phyloP scores from a whole-genome alignment of 2,113 vertebrate species.

The Coturnix japonica region DNA sequence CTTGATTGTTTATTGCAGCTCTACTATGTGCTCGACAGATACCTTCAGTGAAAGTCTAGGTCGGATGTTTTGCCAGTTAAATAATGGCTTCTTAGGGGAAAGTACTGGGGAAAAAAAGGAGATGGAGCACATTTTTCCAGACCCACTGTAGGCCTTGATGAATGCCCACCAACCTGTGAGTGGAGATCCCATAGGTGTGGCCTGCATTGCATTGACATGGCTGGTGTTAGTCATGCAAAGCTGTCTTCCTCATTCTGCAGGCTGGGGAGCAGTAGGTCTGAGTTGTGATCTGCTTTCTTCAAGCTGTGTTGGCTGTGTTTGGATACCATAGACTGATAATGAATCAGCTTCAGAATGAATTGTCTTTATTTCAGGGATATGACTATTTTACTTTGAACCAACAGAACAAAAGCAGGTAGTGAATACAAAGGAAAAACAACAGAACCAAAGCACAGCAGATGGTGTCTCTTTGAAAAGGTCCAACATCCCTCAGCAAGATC shows the following conservation, averaged over 20 bases:
- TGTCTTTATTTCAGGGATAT: neutral
- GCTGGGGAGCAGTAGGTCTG: neutral
- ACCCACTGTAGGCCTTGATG: neutral
- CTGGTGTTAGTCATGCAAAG: neutral
- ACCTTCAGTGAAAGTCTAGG: neutral
- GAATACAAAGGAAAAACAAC: neutral
- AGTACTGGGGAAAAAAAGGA: neutral
- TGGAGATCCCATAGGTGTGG: neutral
- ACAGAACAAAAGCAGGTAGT: neutral
- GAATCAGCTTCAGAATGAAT: neutral
- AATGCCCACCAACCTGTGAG: neutral
- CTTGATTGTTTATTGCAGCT: neutral
- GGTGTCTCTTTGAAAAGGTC: neutral
- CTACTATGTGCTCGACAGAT: neutral
- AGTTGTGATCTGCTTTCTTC: neutral
- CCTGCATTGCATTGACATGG: neutral
- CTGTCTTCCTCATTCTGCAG: neutral
- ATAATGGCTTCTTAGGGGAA: neutral
- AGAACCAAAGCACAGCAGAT: neutral
- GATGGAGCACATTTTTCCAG: neutral
- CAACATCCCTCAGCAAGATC: neutral
- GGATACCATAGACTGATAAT: neutral
- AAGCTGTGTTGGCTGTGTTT: neutral
- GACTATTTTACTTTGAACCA: neutral
- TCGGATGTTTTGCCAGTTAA: neutral